A percentile compares a stretch with the other conserved stretches of the same genome.
Evolutionary conservation across 2,888 invertebrate genomes (phyloP).

Genomic region (Arrhopalites spinosus): DNA sequence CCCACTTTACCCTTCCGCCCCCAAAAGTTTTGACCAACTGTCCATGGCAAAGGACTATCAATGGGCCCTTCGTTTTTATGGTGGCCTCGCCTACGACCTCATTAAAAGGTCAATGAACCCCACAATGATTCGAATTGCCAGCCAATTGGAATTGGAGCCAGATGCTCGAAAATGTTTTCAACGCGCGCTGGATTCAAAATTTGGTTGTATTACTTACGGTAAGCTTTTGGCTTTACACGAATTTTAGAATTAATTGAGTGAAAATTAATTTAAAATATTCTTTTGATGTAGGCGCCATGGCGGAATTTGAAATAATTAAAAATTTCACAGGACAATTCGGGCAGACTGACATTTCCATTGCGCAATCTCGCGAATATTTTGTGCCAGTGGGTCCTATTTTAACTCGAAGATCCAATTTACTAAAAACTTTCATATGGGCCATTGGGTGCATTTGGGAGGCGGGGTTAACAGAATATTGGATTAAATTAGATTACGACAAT

Average conservation of each 20-base stretch:
- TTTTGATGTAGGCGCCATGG: neutral
- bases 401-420: neutral
- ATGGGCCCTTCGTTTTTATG: conserved; percentile 20
- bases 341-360: neutral
- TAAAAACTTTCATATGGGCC: conserved; percentile 3
- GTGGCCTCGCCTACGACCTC: conserved; percentile 14
- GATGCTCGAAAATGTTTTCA: neutral
- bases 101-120: conserved; percentile 5
- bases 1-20: neutral
- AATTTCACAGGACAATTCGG: conserved; percentile 17
- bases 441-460: conserved; percentile 8
- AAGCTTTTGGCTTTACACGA: neutral
- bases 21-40: conserved; percentile 11
- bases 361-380: conserved; percentile 12
- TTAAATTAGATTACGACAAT: conserved; percentile 11
- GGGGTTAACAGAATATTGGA: conserved; percentile 5
- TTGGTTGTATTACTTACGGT: conserved; percentile 10
- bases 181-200: neutral
- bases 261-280: no score
- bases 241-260: no score
- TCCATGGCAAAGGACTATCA: neutral
- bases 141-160: neutral
- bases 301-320: conserved; percentile 11
- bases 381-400: conserved; percentile 14
- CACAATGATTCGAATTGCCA: neutral